A percentile compares a stretch with the other conserved stretches of the same genome.
phyloP scores from a whole-genome alignment of 2,888 invertebrate species.

The Platerodrilus igneus region DNA sequence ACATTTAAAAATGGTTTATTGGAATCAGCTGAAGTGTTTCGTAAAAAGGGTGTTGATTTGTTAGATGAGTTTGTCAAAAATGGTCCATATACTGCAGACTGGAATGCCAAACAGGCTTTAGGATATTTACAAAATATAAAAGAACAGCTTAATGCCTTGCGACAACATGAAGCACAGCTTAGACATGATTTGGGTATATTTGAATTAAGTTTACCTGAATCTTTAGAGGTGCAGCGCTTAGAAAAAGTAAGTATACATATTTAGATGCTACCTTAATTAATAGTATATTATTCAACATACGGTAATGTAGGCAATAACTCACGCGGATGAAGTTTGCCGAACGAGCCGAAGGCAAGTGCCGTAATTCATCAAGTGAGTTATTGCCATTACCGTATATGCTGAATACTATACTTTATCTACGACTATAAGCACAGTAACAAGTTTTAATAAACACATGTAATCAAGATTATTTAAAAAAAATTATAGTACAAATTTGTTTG shows the following conservation, averaged over 20 bases:
- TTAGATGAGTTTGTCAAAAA: slow-evolving; percentile 64
- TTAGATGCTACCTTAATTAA: slow-evolving; percentile 5
- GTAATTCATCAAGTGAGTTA: too few relatives aligned
- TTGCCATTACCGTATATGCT: too few relatives aligned
- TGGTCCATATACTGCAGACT: slow-evolving; percentile 61
- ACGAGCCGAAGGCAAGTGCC: too few relatives aligned
- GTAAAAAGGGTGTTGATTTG: slow-evolving; percentile 63
- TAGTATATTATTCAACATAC: too few relatives aligned
- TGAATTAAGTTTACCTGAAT: slow-evolving; percentile 70
- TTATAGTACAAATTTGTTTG: too few relatives aligned
- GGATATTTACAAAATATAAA: slow-evolving; percentile 53
- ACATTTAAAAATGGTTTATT: slow-evolving; percentile 67
- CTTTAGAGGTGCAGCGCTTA: slow-evolving; percentile 60
- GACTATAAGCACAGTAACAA: too few relatives aligned
- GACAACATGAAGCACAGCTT: slow-evolving; percentile 62
- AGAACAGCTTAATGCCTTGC: slow-evolving; percentile 54
- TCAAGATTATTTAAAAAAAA: too few relatives aligned
- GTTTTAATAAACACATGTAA: too few relatives aligned
- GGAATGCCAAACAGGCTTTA: slow-evolving; percentile 53
- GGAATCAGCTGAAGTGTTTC: slow-evolving; percentile 67
- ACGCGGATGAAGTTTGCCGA: too few relatives aligned
- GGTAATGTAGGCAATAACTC: too few relatives aligned
- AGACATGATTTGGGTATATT: slow-evolving; percentile 71
- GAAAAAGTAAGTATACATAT: slow-evolving; percentile 48
- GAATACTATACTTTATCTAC: too few relatives aligned